phyloP scores from a whole-genome alignment of 2,797 vertebrate species.

The Carduelis carduelis region DNA sequence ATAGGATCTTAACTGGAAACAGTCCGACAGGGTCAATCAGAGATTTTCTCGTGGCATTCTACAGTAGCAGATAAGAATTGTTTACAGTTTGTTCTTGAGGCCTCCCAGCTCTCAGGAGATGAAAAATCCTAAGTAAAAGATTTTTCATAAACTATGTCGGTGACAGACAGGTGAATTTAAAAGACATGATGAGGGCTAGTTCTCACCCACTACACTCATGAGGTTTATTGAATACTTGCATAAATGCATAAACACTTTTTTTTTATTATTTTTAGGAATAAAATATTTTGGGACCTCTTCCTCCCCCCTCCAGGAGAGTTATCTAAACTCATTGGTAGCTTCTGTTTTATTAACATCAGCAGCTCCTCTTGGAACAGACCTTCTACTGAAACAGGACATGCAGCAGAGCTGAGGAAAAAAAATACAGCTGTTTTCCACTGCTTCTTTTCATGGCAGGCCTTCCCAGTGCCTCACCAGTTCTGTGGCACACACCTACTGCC shows the following conservation, averaged over 20 bases:
- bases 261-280: no score
- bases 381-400: fast-evolving
- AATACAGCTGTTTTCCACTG: fast-evolving
- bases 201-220: background rate
- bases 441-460: background rate
- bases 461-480: background rate
- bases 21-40: no score
- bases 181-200: background rate
- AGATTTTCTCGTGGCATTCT: no score
- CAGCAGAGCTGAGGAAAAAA: background rate
- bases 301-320: fast-evolving
- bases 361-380: background rate
- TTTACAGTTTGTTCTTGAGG: no score
- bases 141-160: no score
- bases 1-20: no score
- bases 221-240: background rate
- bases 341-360: background rate
- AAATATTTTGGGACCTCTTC: background rate
- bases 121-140: no score
- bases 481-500: background rate
- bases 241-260: background rate
- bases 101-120: no score
- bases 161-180: background rate
- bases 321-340: background rate
- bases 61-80: no score